Evolutionary conservation across 2,888 invertebrate genomes (phyloP), one percentile per base, ranked within the genome.

Genomic region (Drosophila lacicola): DNA sequence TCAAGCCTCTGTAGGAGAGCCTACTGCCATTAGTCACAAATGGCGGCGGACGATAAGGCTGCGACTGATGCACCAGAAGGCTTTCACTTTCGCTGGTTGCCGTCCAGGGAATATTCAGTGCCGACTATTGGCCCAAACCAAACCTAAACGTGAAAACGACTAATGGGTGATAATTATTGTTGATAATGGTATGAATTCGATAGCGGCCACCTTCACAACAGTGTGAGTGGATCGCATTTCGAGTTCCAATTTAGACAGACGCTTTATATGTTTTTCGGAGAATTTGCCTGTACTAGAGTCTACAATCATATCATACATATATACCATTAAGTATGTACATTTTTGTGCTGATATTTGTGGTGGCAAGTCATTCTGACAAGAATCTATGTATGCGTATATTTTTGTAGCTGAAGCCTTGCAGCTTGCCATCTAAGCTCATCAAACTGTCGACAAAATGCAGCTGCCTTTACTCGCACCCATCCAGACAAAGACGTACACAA

Each of bases 401-500:
- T 10, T 34, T 34, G 34, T 10, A 34, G 8, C 34, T 34, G 34
- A 8, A 34, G 34, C 34, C 41, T 36, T 49, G 44, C 45, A 69
- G 42, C 60, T 69, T 70, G 78, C 60, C 75, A 68, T 53, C 67
- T 50, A 14, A 76, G 77, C 86, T 78, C 74, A 84, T 82, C 79
- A 87, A 83, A 71, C 71, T 83, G 87, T 83, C 87, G 71, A 78
- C 81, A 78, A 63, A 77, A 37, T 73, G 86, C 86, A 86, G 83
- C 73, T 82, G 77, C 45, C 54, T 46, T 34, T 45, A 13, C 55
- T 54, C 50, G 14, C 19, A 36, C 44, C 21, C 25, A 9, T 41
- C 45, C 25, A 42, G 13, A 17, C 14, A 47, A 39, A 49, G 5
- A 41, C 9, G 0, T 41, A 54, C 19, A 42, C 47, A 57, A 3